Conservation (phyloP, 2,113 vertebrate genomes). For the Cryptotis parvus region DNA sequence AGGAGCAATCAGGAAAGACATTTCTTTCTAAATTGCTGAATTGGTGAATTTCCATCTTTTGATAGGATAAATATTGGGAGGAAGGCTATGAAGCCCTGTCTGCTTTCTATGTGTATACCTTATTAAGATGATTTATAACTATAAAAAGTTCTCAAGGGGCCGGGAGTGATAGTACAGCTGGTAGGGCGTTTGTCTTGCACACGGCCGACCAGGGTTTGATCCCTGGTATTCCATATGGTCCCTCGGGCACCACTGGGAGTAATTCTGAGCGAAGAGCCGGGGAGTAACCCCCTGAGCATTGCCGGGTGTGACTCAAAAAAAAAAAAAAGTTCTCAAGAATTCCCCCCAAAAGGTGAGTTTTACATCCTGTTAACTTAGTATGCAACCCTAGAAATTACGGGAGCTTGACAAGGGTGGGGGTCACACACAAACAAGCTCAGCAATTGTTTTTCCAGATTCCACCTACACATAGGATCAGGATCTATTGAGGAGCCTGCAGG, state of each 20-base stretch:
- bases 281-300: too few relatives aligned
- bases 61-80: slow-evolving; percentile 27
- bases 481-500: slow-evolving; percentile 16
- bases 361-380: slow-evolving; percentile 8
- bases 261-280: too few relatives aligned
- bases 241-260: too few relatives aligned
- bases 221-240: too few relatives aligned
- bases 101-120: slow-evolving; percentile 10
- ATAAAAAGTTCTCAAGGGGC: too few relatives aligned
- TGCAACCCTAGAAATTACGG: not conserved
- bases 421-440: not conserved
- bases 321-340: too few relatives aligned
- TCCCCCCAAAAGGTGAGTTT: slow-evolving; percentile 35
- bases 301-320: too few relatives aligned
- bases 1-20: too few relatives aligned
- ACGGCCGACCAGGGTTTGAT: too few relatives aligned
- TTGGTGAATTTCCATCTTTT: slow-evolving; percentile 16
- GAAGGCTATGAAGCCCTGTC: not conserved
- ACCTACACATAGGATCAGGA: not conserved
- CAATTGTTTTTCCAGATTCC: not conserved
- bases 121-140: slow-evolving; percentile 44
- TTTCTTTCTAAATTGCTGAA: too few relatives aligned
- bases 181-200: too few relatives aligned
- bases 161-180: too few relatives aligned
- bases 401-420: not conserved